phyloP scores from a whole-genome alignment of 2,113 vertebrate species.

The Rhadina sibilatrix region DNA sequence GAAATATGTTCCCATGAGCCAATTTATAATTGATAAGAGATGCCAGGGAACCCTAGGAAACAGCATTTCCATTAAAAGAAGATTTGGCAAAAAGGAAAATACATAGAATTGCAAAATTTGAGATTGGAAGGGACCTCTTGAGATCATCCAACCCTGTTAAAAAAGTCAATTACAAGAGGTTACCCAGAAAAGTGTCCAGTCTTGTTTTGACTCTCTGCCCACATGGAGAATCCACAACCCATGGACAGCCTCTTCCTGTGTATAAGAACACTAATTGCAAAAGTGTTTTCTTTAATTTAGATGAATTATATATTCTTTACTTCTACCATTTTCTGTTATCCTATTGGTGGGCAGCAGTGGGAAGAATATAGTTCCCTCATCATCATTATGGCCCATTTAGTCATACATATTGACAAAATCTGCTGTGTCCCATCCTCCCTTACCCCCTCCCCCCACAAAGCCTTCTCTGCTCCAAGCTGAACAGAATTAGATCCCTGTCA shows the following conservation, averaged over 20 bases:
- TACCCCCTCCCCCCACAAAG: not conserved
- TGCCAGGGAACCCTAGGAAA: not conserved
- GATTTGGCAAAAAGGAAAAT: not conserved
- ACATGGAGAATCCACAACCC: not conserved
- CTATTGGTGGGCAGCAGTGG: not conserved
- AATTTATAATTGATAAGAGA: not conserved
- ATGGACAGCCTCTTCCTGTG: accelerated
- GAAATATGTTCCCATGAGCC: not conserved
- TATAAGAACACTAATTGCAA: not conserved
- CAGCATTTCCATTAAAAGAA: not conserved
- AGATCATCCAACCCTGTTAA: not conserved
- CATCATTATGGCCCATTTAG: not conserved
- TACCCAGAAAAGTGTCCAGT: not conserved
- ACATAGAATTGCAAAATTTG: not conserved
- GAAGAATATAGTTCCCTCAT: not conserved
- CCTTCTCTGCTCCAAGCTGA: not conserved
- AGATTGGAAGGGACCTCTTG: not conserved
- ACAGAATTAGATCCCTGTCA: not conserved
- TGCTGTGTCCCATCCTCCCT: not conserved
- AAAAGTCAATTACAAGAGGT: not conserved
- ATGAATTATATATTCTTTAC: not conserved
- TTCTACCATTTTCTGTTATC: not conserved
- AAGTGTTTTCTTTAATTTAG: not conserved
- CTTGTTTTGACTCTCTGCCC: not conserved
- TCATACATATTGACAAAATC: not conserved